phyloP scores from a whole-genome alignment of 2,888 invertebrate species.

The Himalopsyche tibetana region DNA sequence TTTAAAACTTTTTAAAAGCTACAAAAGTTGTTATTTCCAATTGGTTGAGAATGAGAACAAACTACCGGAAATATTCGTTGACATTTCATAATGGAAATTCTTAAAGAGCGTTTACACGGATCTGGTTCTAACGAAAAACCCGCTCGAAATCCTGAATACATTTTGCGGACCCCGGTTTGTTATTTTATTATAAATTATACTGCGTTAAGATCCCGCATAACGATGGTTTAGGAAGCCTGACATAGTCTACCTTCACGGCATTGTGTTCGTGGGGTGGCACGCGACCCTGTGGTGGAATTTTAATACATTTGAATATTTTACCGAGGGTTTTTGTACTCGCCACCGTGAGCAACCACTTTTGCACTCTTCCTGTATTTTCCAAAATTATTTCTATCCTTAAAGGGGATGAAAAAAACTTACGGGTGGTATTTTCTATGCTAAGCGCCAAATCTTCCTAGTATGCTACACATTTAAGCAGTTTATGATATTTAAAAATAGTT shows the following conservation, averaged over 20 bases:
- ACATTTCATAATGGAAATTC: too few relatives aligned
- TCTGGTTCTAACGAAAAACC: too few relatives aligned
- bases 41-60: too few relatives aligned
- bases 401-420: conserved; percentile 1
- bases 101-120: too few relatives aligned
- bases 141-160: too few relatives aligned
- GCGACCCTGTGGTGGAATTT: conserved; percentile 54
- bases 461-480: too few relatives aligned
- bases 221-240: conserved; percentile 30
- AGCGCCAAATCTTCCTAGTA: neutral
- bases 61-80: too few relatives aligned
- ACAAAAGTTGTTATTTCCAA: too few relatives aligned
- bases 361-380: conserved; percentile 29
- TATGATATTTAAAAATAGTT: neutral
- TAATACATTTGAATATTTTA: conserved; percentile 61
- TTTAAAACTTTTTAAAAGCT: too few relatives aligned
- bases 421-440: conserved; percentile 26
- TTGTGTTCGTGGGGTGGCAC: conserved; percentile 41
- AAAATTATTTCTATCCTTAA: conserved; percentile 30
- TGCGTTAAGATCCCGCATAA: neutral
- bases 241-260: conserved; percentile 22
- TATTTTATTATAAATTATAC: too few relatives aligned
- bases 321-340: conserved; percentile 36
- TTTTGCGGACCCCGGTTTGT: too few relatives aligned
- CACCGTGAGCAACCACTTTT: conserved; percentile 1